phyloP scores from a whole-genome alignment of 2,113 vertebrate species.

The Panthera uncia region DNA sequence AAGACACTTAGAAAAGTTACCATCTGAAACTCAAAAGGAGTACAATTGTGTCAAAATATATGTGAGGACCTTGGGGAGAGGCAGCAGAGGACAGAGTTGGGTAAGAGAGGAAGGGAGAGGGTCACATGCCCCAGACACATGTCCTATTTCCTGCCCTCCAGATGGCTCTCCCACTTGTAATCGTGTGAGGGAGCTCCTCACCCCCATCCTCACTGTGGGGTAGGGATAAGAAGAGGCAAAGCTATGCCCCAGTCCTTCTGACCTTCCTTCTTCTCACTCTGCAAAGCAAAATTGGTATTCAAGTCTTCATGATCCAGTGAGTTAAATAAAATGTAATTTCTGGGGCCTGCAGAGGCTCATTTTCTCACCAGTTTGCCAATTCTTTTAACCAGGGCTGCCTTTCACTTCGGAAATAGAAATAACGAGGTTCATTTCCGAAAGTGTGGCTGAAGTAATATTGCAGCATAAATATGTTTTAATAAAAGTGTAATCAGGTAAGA shows the following conservation, averaged over 20 bases:
- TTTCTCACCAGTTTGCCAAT: neutral
- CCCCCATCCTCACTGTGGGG: too few relatives aligned
- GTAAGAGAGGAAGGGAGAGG: neutral
- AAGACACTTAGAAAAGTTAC: neutral
- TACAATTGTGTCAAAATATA: neutral
- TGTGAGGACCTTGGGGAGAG: neutral
- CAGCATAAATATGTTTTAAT: neutral
- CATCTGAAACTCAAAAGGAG: neutral
- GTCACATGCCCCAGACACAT: fast-evolving
- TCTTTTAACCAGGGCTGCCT: neutral
- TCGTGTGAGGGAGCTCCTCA: neutral
- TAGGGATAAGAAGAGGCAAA: neutral
- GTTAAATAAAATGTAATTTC: neutral
- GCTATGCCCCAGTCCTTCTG: neutral
- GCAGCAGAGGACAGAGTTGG: too few relatives aligned
- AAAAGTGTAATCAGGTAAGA: neutral
- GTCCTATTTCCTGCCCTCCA: neutral
- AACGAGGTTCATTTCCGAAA: neutral
- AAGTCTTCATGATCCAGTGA: neutral
- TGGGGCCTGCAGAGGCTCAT: neutral
- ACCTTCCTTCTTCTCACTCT: neutral
- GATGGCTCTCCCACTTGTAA: neutral
- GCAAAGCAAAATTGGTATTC: neutral
- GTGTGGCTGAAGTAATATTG: neutral
- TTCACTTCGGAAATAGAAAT: neutral